phyloP scores from a whole-genome alignment of 1,140 invertebrate species.

The Heliconius himera region DNA sequence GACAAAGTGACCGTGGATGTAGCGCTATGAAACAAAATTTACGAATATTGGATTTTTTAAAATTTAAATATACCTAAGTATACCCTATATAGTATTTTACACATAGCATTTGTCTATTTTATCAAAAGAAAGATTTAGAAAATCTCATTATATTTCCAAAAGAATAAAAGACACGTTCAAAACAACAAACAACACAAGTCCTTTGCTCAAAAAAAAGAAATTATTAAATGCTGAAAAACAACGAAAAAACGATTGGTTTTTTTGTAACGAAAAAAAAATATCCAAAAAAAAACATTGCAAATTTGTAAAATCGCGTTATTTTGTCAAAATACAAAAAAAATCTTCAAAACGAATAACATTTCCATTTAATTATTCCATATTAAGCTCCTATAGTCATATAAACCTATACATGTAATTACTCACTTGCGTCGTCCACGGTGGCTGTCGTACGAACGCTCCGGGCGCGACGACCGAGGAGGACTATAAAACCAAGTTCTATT shows the following conservation, averaged over 20 bases:
- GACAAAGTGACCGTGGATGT: neutral
- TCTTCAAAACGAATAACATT: neutral
- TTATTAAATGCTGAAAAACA: no score
- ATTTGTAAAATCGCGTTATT: no score
- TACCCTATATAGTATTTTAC: neutral
- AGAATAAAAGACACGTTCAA: no score
- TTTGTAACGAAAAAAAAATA: no score
- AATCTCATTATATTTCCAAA: neutral
- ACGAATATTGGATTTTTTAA: neutral
- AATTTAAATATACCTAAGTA: neutral
- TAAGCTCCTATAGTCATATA: neutral
- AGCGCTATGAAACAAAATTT: slow-evolving; percentile 4
- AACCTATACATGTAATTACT: slow-evolving; percentile 4
- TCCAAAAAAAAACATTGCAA: no score
- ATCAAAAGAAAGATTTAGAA: neutral
- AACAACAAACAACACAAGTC: no score
- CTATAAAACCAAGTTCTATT: neutral
- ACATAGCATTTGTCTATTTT: no score
- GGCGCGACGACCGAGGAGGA: neutral
- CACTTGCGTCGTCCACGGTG: slow-evolving; percentile 11
- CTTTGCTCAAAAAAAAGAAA: no score
- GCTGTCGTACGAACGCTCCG: slow-evolving; percentile 13
- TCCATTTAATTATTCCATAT: neutral
- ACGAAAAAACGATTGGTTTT: no score
- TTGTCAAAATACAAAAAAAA: no score